Evolutionary conservation across 2,797 vertebrate genomes (phyloP).

Genomic region (Lates japonicus): DNA sequence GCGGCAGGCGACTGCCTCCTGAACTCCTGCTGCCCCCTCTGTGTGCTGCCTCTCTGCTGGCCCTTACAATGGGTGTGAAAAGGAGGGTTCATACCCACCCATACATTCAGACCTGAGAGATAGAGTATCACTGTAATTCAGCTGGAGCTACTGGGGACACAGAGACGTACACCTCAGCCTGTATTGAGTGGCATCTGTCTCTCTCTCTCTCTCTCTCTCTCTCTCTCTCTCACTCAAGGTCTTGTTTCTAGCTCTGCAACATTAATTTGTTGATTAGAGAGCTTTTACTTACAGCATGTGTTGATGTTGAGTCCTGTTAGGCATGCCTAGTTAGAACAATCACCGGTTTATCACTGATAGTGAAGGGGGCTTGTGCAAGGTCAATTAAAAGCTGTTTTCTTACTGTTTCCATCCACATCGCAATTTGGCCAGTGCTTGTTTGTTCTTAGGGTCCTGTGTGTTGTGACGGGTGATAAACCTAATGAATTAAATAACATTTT

Average conservation of each 20-base stretch:
- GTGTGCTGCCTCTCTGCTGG: conserved; percentile 73
- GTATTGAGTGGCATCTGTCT: conserved; percentile 38
- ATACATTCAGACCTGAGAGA: conserved; percentile 71
- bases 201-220: conserved; percentile 9
- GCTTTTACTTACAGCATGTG: conserved; percentile 36
- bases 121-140: conserved; percentile 70
- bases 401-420: conserved; percentile 58
- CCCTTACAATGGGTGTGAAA: conserved; percentile 82
- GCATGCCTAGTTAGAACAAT: conserved; percentile 41
- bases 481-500: conserved; percentile 79
- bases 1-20: conserved; percentile 89
- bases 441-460: conserved; percentile 68
- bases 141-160: conserved; percentile 46
- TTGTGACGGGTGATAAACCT: conserved; percentile 77
- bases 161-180: conserved; percentile 19
- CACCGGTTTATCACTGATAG: conserved; percentile 45
- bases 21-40: conserved; percentile 87
- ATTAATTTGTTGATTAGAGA: conserved; percentile 43
- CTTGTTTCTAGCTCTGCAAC: conserved; percentile 37
- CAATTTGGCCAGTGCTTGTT: conserved; percentile 77
- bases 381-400: conserved; percentile 75
- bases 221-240: conserved; percentile 22
- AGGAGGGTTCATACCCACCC: conserved; percentile 75
- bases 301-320: conserved; percentile 44
- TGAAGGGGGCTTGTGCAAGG: conserved; percentile 22